Evolutionary conservation across 2,113 vertebrate genomes (phyloP).

Genomic region (Scalopus aquaticus): DNA sequence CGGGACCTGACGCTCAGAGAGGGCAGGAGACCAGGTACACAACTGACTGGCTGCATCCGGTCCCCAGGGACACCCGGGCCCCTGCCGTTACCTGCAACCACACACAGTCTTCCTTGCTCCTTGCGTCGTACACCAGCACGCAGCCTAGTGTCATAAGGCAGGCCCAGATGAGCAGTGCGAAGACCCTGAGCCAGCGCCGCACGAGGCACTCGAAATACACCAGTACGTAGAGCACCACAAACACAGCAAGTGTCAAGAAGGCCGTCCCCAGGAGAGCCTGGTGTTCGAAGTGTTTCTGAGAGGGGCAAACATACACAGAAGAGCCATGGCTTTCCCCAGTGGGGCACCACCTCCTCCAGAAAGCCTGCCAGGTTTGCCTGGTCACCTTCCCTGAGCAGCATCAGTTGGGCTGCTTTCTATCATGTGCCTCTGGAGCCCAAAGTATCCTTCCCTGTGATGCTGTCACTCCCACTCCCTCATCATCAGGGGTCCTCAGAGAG

Average conservation of each 20-base stretch:
- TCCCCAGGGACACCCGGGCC: accelerated
- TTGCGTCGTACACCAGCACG: conserved; percentile 87
- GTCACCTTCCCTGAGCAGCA: neutral
- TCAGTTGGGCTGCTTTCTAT: neutral
- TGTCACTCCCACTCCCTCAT: too few species aligned
- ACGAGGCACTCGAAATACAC: conserved; percentile 90
- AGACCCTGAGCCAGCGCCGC: conserved; percentile 88
- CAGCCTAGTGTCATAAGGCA: conserved; percentile 92
- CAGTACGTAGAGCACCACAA: conserved; percentile 89
- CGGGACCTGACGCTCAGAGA: neutral
- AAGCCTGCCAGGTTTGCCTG: neutral
- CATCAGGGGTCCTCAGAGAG: accelerated
- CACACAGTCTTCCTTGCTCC: conserved; percentile 49
- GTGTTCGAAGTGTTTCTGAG: conserved; percentile 71
- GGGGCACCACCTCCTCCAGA: neutral
- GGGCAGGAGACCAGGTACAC: accelerated
- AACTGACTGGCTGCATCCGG: too few species aligned
- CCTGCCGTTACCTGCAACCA: conserved; percentile 93
- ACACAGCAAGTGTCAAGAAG: conserved; percentile 88
- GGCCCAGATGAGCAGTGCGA: conserved; percentile 90
- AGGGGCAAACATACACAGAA: neutral
- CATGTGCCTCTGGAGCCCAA: neutral
- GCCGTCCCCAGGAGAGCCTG: conserved; percentile 87
- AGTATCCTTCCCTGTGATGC: neutral
- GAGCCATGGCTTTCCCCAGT: neutral